A percentile compares a stretch with the other conserved stretches of the same genome.
Evolutionary conservation across 2,797 vertebrate genomes (phyloP).

Genomic region (Limosa lapponica): DNA sequence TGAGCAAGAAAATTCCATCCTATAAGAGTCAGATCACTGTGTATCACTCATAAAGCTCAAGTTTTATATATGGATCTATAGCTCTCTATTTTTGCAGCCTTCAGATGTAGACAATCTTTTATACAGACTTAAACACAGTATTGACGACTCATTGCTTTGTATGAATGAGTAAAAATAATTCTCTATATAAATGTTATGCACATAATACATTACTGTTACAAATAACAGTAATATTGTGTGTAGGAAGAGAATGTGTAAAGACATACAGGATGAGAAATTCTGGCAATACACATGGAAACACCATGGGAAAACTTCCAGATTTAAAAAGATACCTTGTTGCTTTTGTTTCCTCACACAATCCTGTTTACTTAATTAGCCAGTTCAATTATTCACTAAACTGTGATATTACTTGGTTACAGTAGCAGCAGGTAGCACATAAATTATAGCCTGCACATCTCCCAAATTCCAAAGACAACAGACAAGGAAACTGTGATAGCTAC

Average conservation of each 20-base stretch:
- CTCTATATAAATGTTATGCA: neutral
- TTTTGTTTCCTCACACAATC: neutral
- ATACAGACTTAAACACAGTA: neutral
- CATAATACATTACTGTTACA: neutral
- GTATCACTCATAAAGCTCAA: neutral
- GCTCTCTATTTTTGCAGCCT: neutral
- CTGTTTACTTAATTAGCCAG: conserved; percentile 4
- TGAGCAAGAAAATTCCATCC: neutral
- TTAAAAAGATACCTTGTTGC: neutral
- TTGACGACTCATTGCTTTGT: neutral
- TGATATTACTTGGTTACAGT: neutral
- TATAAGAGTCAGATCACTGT: neutral
- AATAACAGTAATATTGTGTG: neutral
- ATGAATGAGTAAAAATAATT: neutral
- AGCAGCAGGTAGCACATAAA: neutral
- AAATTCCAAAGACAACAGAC: neutral
- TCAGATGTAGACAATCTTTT: neutral
- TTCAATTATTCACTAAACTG: neutral
- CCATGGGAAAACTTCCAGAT: neutral
- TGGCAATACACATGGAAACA: neutral
- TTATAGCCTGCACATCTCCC: neutral
- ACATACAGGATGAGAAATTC: neutral
- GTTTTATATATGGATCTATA: neutral
- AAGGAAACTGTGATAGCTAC: neutral
- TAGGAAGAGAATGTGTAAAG: neutral